Base-by-base conservation (phyloP, 2,797 vertebrate species). In the Sphenodon punctatus region DNA sequence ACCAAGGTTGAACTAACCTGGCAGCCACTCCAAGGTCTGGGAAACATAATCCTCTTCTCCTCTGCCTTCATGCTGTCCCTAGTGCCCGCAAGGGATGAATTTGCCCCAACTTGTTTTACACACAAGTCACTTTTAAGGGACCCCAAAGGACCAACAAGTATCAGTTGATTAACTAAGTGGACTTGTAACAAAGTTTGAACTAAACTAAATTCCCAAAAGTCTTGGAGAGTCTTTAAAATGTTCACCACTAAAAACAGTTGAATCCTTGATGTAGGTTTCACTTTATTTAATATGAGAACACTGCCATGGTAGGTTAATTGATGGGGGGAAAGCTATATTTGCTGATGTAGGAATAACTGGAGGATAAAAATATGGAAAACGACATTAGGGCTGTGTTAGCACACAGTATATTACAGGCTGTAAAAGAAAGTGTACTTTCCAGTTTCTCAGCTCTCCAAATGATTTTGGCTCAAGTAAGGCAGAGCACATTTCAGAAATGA, bases 401-500 rank as follows among this genome's bases (percentile, higher is more conserved):
- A 84, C 8, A 79, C 13, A 76, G 6, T 60, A n/a, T 77, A 51
- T 86, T 63, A 64, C 5, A 82, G 27, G 39, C 82, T 91, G 59
- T 15, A 85, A 86, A 89, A 85, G 75, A 45, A 49, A 43, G 12
- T 34, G 61, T 51, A 53, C 67, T 38, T 22, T 80, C 48, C 22
- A 30, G 2, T 80, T 73, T 74, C 67, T 90, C 39, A 58, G n/a
- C 58, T 72, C 63, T 91, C 61, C 51, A 81, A 43, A 23, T 73
- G 89, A 70, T 63, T 55, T 80, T 86, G 8, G 20, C 30, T 67
- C 45, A 76, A 88, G 61, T 87, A 91, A 78, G 76, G 51, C 19
- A 79, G 60, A 80, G 48, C 66, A 56, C 34, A 15, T 6, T 53
- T 86, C 69, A 67, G 38, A 87, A 90, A 56, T 45, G 69, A 42